These are phyloP conservation scores for Myopa tessellatipennis DNA, from an alignment of 2,888 invertebrate species.

Conservation along the genomic window DNA sequence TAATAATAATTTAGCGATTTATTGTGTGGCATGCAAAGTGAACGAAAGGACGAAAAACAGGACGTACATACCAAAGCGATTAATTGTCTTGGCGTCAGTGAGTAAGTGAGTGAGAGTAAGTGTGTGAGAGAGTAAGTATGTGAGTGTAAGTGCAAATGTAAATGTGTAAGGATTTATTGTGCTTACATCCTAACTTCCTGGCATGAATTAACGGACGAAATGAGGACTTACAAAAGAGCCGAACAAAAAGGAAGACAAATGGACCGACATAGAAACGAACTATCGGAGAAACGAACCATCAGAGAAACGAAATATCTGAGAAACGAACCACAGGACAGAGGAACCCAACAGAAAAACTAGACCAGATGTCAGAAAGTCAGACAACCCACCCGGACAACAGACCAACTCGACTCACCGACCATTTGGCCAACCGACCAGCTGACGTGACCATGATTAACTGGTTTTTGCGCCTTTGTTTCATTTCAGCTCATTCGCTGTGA, in stretches of 20 bases:
- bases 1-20: slow-evolving; percentile 40
- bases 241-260: too few species aligned
- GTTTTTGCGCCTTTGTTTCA: slow-evolving; percentile 61
- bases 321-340: background rate
- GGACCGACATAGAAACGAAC: background rate
- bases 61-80: slow-evolving; percentile 27
- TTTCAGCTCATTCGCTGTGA: background rate
- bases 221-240: background rate
- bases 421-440: background rate
- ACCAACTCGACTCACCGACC: slow-evolving; percentile 5
- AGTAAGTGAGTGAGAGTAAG: slow-evolving; percentile 15
- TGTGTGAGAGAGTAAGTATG: slow-evolving; percentile 8
- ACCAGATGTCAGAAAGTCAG: background rate
- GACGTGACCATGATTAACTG: slow-evolving; percentile 60
- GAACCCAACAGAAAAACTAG: background rate
- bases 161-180: slow-evolving; percentile 33
- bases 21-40: slow-evolving; percentile 29
- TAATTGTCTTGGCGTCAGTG: slow-evolving; percentile 34
- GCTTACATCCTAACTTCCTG: slow-evolving; percentile 25
- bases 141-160: slow-evolving; percentile 1
- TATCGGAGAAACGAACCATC: background rate
- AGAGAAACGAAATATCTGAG: background rate
- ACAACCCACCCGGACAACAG: background rate
- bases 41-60: background rate
- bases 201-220: background rate